A percentile compares a stretch with the other conserved stretches of the same genome.
Conservation (phyloP, 2,888 invertebrate species). For the Apodemia duryi region DNA sequence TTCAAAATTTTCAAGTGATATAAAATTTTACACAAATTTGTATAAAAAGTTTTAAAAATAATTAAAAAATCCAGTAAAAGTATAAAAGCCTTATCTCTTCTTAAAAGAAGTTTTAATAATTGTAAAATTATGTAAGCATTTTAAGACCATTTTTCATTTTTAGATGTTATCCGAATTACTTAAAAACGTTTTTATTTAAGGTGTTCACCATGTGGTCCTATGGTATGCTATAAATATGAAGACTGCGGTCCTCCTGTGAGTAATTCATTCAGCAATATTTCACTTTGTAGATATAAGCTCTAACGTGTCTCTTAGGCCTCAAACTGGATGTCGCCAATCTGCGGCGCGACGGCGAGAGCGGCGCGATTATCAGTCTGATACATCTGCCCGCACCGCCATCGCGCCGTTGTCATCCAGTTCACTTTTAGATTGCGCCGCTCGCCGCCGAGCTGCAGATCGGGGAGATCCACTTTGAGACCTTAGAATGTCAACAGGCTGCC, state of each 20-base stretch:
- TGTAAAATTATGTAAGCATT: slow-evolving; percentile 14
- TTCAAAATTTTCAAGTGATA: slow-evolving; percentile 13
- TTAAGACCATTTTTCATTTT: not conserved
- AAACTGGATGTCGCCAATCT: no score
- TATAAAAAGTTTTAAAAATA: not conserved
- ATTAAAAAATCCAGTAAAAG: slow-evolving; percentile 9
- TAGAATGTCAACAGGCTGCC: no score
- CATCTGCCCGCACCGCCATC: no score
- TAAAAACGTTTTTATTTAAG: slow-evolving; percentile 40
- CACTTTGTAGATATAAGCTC: no score
- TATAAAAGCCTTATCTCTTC: slow-evolving; percentile 5
- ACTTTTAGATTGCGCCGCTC: no score
- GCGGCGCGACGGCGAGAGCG: no score
- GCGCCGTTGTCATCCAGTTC: no score
- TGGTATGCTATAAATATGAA: slow-evolving; percentile 76
- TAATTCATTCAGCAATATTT: slow-evolving; percentile 10
- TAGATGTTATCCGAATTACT: not conserved
- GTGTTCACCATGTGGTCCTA: slow-evolving; percentile 72
- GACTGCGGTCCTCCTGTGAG: slow-evolving; percentile 73
- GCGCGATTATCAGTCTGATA: no score
- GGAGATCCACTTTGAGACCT: no score
- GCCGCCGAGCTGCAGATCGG: no score
- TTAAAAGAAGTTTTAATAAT: not conserved
- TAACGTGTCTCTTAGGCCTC: no score
- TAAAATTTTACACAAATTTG: not conserved